These are phyloP conservation scores for Zoanthus solanderi DNA, from an alignment of 92 coral and sea anemone species.

Conservation along the genomic window DNA sequence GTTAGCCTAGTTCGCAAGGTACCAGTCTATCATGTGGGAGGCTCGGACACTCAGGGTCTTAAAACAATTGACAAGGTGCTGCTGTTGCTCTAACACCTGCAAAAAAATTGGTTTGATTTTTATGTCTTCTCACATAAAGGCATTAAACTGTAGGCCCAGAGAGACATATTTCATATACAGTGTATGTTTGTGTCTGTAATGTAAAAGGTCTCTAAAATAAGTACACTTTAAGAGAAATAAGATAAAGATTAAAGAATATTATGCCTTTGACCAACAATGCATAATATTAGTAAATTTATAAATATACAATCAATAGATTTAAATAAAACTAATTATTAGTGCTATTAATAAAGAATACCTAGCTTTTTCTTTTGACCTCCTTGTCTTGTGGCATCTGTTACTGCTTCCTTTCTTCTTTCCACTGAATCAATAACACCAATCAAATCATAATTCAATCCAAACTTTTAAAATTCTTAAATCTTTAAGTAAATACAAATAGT, in stretches of 20 bases:
- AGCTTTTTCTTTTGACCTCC: conserved; percentile 99
- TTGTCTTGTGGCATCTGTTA: conserved; percentile 90
- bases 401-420: conserved; percentile 93
- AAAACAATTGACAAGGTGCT: too few species aligned
- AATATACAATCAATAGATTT: too few species aligned
- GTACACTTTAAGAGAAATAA: background rate
- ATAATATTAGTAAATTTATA: too few species aligned
- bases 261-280: too few species aligned
- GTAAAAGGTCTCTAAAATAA: background rate
- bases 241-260: background rate
- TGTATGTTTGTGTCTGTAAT: background rate
- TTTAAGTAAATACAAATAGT: too few species aligned
- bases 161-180: background rate
- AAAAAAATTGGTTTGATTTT: background rate
- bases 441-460: too few species aligned
- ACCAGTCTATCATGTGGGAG: too few species aligned
- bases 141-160: too few species aligned
- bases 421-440: conserved; percentile 57
- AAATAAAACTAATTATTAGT: too few species aligned
- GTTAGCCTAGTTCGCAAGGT: background rate
- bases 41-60: too few species aligned
- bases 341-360: conserved; percentile 55
- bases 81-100: background rate
- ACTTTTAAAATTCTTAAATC: too few species aligned
- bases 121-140: background rate